These are phyloP conservation scores for Gorsachius magnificus DNA, from an alignment of 2,797 vertebrate genomes.

Conservation along the genomic window DNA sequence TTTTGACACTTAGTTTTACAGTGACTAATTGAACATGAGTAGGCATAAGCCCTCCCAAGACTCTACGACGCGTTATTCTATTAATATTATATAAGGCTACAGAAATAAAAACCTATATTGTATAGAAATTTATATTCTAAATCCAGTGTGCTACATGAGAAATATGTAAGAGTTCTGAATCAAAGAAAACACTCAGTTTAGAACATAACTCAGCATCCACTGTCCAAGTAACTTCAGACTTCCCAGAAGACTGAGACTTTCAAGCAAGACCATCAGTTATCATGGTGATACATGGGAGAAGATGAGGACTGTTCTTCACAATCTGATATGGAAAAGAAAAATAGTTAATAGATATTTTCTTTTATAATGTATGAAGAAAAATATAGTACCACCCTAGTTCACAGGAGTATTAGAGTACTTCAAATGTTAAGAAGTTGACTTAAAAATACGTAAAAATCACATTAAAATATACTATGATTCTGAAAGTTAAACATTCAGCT, in stretches of 20 bases:
- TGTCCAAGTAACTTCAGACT: background rate
- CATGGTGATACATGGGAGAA: background rate
- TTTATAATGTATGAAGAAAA: background rate
- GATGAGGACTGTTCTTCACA: background rate
- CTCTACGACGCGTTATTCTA: background rate
- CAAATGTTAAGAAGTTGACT: background rate
- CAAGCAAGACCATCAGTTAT: background rate
- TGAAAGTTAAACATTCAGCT: background rate
- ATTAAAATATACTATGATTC: background rate
- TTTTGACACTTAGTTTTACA: background rate
- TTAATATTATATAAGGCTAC: background rate
- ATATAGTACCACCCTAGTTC: background rate
- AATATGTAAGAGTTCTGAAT: background rate
- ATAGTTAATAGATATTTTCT: background rate
- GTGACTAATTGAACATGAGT: background rate
- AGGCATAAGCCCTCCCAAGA: background rate
- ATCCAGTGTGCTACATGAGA: background rate
- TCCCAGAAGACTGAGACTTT: background rate
- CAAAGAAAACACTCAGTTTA: background rate
- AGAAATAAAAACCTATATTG: background rate
- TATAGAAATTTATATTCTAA: background rate
- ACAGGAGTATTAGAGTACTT: background rate
- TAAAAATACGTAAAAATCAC: background rate
- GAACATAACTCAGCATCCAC: background rate
- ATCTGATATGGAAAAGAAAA: background rate